Percentiles rank a stretch among this genome's conserved stretches.
phyloP scores from a whole-genome alignment of 23 tunicate genomes.

The Pegea sp. region DNA sequence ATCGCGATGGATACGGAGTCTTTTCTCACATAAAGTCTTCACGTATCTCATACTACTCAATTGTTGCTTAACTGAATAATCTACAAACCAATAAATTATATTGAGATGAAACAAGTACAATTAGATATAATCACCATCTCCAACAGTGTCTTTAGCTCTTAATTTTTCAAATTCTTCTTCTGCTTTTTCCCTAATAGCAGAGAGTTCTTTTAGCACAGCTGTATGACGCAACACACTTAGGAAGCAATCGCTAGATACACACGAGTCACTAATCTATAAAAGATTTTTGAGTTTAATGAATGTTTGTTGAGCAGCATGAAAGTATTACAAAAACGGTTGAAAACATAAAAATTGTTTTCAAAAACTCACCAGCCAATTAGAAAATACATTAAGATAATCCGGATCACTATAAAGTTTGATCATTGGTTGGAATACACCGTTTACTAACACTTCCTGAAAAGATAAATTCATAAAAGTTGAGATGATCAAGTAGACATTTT shows the following conservation, averaged over 20 bases:
- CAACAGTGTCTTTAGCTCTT: conserved; percentile 65
- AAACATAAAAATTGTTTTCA: neutral
- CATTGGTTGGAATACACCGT: conserved; percentile 54
- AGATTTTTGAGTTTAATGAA: neutral
- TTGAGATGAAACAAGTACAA: neutral
- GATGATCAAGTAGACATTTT: neutral
- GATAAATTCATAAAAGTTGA: conserved; percentile 1
- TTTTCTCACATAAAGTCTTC: conserved; percentile 33
- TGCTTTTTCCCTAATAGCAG: conserved; percentile 47
- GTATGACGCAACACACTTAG: conserved; percentile 43
- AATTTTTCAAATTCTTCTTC: conserved; percentile 55
- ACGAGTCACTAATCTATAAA: conserved; percentile 61
- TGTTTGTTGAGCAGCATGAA: neutral
- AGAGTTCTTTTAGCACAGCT: conserved; percentile 28
- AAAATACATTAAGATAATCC: conserved; percentile 81
- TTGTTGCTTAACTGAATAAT: conserved; percentile 57
- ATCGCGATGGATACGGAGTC: conserved; percentile 24
- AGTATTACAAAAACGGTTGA: neutral
- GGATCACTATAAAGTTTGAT: conserved; percentile 64
- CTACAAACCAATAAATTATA: conserved; percentile 6
- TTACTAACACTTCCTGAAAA: conserved; percentile 63
- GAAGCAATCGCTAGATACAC: conserved; percentile 74
- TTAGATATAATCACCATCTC: conserved; percentile 26
- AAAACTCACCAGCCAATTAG: conserved; percentile 47
- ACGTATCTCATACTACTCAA: conserved; percentile 73